Evolutionary conservation across 1,140 invertebrate species (phyloP), one percentile per base, ranked within the genome.

Genomic region (Drosophila bipectinata): DNA sequence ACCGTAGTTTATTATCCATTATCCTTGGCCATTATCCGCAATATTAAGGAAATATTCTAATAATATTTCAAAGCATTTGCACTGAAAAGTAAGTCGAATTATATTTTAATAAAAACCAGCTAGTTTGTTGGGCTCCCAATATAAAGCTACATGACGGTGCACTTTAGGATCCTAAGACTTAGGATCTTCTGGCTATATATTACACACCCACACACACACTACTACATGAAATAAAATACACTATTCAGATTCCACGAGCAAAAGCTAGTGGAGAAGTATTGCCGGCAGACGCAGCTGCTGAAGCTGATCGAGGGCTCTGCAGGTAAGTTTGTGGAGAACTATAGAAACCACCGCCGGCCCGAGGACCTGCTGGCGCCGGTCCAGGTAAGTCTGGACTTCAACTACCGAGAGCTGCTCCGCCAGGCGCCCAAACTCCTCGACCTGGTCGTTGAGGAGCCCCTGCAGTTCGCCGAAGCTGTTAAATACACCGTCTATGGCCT

Each of bases 301-400:
- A 79, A 89, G 74, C 52, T 78, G 15, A 78, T 91, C 28, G 72
- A 89, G 32, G 76, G 66, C 1, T 51, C 73, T 15, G 63, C 69
- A 0, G 56, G 63, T 3, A 32, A 24, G n/a, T 90, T 85, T 41
- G 45, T 79, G 8, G 34, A 49, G 2, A 84, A 67, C 9, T 85
- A 77, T 45, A 47, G 28, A 18, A 26, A 37, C 21, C 59, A 62
- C 2, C 60, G 63, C 18, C 72, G 64, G 9, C 64, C 87, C 0
- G 90, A 91, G 41, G 78, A 90, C 5, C 71, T 77, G 3, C 52
- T 90, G 28, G 80, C 78, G 10, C 77, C 90, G 3, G 41, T 91
- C 1, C 54, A 75, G 41, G 21, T 91, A 34, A 64, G 72, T 10
- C 52, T 91, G 9, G 78, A 81, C 26, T 89, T 91, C 24, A 56